These are phyloP conservation scores for Eucidaris tribuloides DNA, from an alignment of 35 echinoderm and acorn worm species.

Conservation along the genomic window DNA sequence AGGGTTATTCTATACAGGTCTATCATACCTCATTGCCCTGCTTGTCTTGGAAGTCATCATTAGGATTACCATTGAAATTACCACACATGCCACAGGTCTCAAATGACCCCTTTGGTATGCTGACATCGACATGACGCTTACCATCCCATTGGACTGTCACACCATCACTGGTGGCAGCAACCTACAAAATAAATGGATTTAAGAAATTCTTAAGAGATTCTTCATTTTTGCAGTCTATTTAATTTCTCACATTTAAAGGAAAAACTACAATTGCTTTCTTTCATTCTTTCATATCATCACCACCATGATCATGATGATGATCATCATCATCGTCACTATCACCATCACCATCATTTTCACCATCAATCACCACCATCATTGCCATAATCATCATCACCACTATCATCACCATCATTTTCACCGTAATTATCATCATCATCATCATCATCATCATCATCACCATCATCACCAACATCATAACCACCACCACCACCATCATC, in stretches of 20 bases:
- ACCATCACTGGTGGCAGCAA: not conserved
- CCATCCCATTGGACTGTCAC: not conserved
- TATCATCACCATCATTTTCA: not conserved
- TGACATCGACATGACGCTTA: not conserved
- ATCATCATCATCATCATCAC: not conserved
- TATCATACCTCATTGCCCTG: not conserved
- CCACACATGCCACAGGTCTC: not conserved
- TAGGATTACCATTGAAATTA: not conserved
- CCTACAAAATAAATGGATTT: too few relatives aligned
- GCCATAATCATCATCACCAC: not conserved
- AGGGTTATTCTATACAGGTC: too few relatives aligned
- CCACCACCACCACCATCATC: not conserved
- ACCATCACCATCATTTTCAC: too few relatives aligned
- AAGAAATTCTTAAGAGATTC: too few relatives aligned
- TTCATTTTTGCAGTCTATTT: too few relatives aligned
- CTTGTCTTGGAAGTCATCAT: not conserved
- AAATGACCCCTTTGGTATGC: not conserved
- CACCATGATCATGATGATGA: too few relatives aligned
- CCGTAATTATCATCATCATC: not conserved
- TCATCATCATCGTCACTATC: too few relatives aligned
- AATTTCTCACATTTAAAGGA: too few relatives aligned
- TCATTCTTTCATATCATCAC: too few relatives aligned
- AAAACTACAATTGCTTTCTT: too few relatives aligned
- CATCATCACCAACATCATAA: not conserved
- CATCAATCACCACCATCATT: too few relatives aligned